A percentile compares a stretch with the other conserved stretches of the same genome.
These are phyloP conservation scores for Invenusta paracnida DNA, from an alignment of 2,888 invertebrate species.

Conservation along the genomic window DNA sequence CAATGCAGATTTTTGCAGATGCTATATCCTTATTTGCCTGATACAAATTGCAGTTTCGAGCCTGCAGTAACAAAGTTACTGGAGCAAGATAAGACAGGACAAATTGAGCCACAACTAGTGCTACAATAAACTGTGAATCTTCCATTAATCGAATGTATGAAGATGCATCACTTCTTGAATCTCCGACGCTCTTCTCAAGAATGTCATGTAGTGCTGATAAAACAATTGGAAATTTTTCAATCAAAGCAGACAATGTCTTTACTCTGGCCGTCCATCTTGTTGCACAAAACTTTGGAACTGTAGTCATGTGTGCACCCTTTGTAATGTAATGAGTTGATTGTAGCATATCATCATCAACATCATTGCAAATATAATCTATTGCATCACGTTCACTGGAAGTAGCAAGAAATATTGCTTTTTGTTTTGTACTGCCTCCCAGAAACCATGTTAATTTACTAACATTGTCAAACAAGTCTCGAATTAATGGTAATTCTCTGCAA, in stretches of 20 bases:
- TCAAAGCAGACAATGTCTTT: neutral
- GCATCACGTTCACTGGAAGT: neutral
- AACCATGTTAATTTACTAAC: neutral
- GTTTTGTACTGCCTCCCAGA: neutral
- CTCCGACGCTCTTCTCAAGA: neutral
- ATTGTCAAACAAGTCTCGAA: neutral
- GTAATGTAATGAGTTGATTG: neutral
- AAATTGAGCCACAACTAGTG: neutral
- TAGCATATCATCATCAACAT: too few relatives aligned
- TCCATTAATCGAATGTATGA: neutral
- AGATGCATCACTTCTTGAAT: neutral
- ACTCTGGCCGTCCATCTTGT: neutral
- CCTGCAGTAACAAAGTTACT: too few relatives aligned
- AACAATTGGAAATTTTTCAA: neutral
- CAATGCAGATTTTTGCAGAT: too few relatives aligned
- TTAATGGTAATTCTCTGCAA: neutral
- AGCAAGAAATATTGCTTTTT: neutral
- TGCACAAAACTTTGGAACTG: neutral
- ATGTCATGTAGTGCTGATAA: neutral
- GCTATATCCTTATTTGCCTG: too few relatives aligned
- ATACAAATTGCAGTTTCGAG: too few relatives aligned
- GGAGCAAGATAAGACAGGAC: too few relatives aligned
- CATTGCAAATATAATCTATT: neutral
- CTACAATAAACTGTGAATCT: neutral
- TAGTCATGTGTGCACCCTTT: neutral